phyloP scores from a whole-genome alignment of 2,888 invertebrate genomes.

The Kryphioiulus occultus region DNA sequence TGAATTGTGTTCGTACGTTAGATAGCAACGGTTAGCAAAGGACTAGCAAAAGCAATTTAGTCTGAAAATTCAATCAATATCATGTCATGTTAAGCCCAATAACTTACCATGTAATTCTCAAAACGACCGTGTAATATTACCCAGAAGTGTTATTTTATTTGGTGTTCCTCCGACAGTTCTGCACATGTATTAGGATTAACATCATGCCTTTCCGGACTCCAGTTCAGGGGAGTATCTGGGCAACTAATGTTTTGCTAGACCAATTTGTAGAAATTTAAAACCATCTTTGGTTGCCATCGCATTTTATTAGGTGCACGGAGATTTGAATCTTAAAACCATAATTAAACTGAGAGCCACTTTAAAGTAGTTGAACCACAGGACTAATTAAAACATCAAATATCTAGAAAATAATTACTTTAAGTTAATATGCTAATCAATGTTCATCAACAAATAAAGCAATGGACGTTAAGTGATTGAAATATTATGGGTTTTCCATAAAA shows the following conservation, averaged over 20 bases:
- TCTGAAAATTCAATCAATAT: slow-evolving; percentile 20
- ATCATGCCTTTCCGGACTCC: not conserved
- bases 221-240: not conserved
- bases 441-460: too few relatives aligned
- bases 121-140: slow-evolving; percentile 20
- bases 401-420: too few relatives aligned
- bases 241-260: not conserved
- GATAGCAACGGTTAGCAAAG: not conserved
- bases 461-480: too few relatives aligned
- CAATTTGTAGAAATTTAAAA: not conserved
- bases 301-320: not conserved
- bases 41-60: slow-evolving; percentile 9
- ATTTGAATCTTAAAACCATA: not conserved
- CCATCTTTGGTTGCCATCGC: not conserved
- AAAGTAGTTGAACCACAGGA: too few relatives aligned
- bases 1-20: not conserved
- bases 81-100: slow-evolving; percentile 26
- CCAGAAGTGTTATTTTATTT: not conserved
- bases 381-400: too few relatives aligned
- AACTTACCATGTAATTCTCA: slow-evolving; percentile 31
- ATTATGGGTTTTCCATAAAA: too few relatives aligned
- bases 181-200: slow-evolving; percentile 8
- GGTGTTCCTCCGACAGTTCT: slow-evolving; percentile 3
- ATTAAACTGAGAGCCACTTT: not conserved
- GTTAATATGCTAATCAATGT: too few relatives aligned